Base-by-base conservation (phyloP, 2,797 vertebrate species). In the Lacerta viridis region DNA sequence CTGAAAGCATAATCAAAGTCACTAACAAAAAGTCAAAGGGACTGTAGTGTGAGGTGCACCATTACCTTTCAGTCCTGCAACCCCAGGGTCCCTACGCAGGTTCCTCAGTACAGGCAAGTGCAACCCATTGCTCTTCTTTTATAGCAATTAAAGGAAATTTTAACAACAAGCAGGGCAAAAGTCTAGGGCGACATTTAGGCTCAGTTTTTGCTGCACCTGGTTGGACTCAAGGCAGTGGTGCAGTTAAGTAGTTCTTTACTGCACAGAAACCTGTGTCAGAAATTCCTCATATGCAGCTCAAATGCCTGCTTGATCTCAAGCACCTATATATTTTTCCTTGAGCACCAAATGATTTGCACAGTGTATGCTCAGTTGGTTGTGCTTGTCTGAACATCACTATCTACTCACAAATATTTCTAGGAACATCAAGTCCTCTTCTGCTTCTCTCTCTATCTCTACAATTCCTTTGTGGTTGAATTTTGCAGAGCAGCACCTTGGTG, bases 391-490 rank as follows among this genome's bases (percentile, higher is more conserved):
- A 83, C 1, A 64, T 18, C 17, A 4, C 72, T 4, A 1, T 74
- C 59, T 74, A 64, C 96, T 96, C 88, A 96, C 96, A 90, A 88
- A 64, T 74, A 94, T 82, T n/a, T 96, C 93, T 87, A 96, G 95
- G 85, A 94, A 83, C 27, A 89, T 94, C 81, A 94, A 89, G 0
- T 43, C 93, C 88, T 96, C 92, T 64, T 97, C 95, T 1, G 9
- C 1, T 15, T 96, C 91, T 71, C 89, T 83, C 9, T 84, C 87
- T 75, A 97, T 96, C 93, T 97, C 96, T 0, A 96, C 91, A 64
- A 96, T 94, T 0, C 96, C 96, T 90, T 96, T 97, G 83, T 96
- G 96, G 41, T 96, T 97, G 88, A 96, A 80, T 71, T 96, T 97
- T 84, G 92, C 95, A 68, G 90, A 46, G 0, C 96, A 95, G 46